Base-by-base conservation (phyloP, 2,888 invertebrate species). In the Athripsodes cinereus region DNA sequence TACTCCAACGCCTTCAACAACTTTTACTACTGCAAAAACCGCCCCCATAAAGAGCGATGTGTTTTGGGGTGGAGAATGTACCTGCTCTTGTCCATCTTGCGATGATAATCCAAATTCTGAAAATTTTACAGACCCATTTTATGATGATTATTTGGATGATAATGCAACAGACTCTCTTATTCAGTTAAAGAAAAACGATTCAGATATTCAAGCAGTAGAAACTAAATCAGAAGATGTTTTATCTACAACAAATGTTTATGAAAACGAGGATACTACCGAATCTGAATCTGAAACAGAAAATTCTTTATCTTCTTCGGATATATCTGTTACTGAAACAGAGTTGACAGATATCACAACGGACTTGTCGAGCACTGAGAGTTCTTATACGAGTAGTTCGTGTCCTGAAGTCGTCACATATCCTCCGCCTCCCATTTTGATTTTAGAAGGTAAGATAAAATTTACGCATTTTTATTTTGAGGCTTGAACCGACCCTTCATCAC, bases 401-500 rank as follows among this genome's bases (percentile, higher is more conserved):
- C 72, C 69, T 64, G 40, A 40, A 40, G 74, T 70, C 64, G 66
- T 69, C 53, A 74, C 72, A 51, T 76, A 74, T 66, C 78, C 80
- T 71, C 80, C 85, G 74, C 85, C 83, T 70, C 79, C 88, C 72
- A 89, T 91, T 76, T 84, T 91, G 69, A 88, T 91, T 71, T 80
- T 91, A 71, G 90, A 91, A 91, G 91, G 91, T 91, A 86, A 83
- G 81, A 66, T 59, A 53, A 57, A 53, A 20, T 57, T 57, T 26
- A 26, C 10, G 26, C 26, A 26, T 26, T 26, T 26, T 40, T 40
- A 16, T 40, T 8, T 40, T 40, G 40, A 40, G 40, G 8, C 40
- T 40, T 40, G 40, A 40, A 40, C 8, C 16, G 13, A 5, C 40
- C 40, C 16, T 13, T 5, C 16, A 40, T 40, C 40, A 31, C 13